phyloP scores from a whole-genome alignment of 2,888 invertebrate genomes.

The Ditula angustiorana region DNA sequence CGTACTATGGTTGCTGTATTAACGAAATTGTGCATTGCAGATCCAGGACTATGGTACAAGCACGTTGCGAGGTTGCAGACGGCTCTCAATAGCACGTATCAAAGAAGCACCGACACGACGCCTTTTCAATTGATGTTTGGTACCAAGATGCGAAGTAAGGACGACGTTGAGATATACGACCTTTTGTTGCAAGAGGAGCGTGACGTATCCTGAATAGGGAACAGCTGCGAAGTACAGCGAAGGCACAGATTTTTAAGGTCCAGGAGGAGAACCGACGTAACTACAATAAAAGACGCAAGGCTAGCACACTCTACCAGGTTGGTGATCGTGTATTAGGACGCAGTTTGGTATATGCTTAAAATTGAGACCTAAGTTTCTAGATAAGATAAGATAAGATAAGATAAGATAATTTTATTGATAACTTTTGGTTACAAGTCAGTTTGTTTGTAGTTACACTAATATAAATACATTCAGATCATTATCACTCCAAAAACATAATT shows the following conservation, averaged over 20 bases:
- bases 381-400: too few relatives aligned
- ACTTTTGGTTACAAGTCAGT: too few relatives aligned
- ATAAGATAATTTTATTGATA: too few relatives aligned
- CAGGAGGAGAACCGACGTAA: background rate
- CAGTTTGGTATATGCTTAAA: background rate
- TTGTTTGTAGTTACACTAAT: too few relatives aligned
- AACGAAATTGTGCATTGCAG: background rate
- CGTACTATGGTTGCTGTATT: background rate
- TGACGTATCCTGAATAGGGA: background rate
- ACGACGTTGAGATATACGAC: background rate
- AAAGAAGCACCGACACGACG: background rate
- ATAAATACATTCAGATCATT: too few relatives aligned
- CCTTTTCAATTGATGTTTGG: background rate
- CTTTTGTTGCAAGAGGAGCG: background rate
- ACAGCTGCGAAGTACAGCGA: background rate
- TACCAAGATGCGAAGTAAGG: background rate
- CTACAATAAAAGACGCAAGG: background rate
- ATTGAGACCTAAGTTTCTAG: background rate
- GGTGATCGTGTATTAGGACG: background rate
- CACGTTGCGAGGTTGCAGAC: constrained; percentile 26
- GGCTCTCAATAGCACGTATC: constrained; percentile 10
- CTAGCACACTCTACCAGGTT: background rate
- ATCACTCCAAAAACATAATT: too few relatives aligned
- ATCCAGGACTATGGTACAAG: background rate
- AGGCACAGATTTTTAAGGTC: background rate